Conservation (phyloP, 2,888 invertebrate species). For the Euspilapteryx auroguttella region DNA sequence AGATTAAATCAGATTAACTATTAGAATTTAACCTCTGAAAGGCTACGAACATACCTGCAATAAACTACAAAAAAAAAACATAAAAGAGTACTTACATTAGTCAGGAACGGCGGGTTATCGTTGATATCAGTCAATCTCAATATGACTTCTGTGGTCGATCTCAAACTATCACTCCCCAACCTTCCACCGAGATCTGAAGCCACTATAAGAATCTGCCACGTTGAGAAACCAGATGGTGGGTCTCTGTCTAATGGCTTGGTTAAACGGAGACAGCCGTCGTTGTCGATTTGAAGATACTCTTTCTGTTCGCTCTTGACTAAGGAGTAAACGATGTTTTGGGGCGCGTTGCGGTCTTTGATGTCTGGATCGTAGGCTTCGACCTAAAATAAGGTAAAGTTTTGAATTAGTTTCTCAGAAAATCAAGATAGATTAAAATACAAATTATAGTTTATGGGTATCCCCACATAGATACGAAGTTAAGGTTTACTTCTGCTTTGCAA, state of each 20-base stretch:
- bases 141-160: conserved; percentile 69
- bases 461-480: no score
- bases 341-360: conserved; percentile 72
- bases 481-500: no score
- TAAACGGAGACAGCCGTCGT: conserved; percentile 72
- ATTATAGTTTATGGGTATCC: no score
- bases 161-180: conserved; percentile 60
- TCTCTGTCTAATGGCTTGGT: conserved; percentile 86
- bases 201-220: conserved; percentile 73
- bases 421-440: no score
- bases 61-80: neutral
- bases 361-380: conserved; percentile 85
- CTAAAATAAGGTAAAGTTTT: conserved; percentile 17
- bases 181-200: conserved; percentile 76
- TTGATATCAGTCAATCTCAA: conserved; percentile 81
- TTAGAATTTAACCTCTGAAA: no score
- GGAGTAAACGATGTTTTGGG: conserved; percentile 78
- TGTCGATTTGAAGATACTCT: conserved; percentile 71
- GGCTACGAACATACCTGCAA: no score
- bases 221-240: conserved; percentile 80
- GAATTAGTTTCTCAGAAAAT: no score
- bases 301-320: conserved; percentile 73
- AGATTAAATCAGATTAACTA: no score
- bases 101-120: conserved; percentile 89
- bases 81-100: conserved; percentile 59